Conservation (phyloP, 2,797 vertebrate species). For the Pipistrellus pygmaeus region DNA sequence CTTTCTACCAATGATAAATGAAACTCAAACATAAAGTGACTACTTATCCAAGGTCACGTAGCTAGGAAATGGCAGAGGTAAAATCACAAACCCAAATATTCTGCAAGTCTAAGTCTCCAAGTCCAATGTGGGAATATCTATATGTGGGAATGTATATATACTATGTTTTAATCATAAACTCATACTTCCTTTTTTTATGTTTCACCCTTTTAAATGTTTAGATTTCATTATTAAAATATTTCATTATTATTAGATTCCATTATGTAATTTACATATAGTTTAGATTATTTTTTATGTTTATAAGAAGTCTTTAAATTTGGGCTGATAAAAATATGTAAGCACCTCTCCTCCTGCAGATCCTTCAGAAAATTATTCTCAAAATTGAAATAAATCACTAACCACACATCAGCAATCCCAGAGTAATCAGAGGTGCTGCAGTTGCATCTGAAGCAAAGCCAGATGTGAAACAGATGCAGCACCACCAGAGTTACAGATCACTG, state of each 20-base stretch:
- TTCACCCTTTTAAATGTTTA: constrained; percentile 45
- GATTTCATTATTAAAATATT: constrained; percentile 48
- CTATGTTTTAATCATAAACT: background rate
- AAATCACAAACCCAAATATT: constrained; percentile 55
- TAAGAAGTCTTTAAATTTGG: constrained; percentile 12
- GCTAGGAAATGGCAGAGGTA: background rate
- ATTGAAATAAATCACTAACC: constrained; percentile 71
- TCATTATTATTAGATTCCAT: constrained; percentile 42
- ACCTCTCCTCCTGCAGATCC: constrained; percentile 20
- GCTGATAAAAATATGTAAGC: constrained; percentile 33
- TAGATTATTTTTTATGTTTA: constrained; percentile 47
- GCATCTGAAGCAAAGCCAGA: constrained; percentile 78
- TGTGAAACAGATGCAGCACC: constrained; percentile 77
- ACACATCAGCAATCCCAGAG: constrained; percentile 77
- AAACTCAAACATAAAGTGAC: background rate
- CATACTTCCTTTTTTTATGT: constrained; percentile 35
- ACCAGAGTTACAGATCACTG: constrained; percentile 80
- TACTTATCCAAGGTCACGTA: background rate
- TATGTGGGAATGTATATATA: background rate
- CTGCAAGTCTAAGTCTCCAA: background rate
- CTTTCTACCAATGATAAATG: constrained; percentile 34
- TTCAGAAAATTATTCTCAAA: constrained; percentile 50
- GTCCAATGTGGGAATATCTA: background rate
- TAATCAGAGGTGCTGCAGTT: constrained; percentile 75
- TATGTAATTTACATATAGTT: constrained; percentile 24